These are phyloP conservation scores for Hydractinia symbiolongicarpus DNA, from an alignment of 30 jellyfish, hydroid and myxozoan genomes.

Conservation along the genomic window DNA sequence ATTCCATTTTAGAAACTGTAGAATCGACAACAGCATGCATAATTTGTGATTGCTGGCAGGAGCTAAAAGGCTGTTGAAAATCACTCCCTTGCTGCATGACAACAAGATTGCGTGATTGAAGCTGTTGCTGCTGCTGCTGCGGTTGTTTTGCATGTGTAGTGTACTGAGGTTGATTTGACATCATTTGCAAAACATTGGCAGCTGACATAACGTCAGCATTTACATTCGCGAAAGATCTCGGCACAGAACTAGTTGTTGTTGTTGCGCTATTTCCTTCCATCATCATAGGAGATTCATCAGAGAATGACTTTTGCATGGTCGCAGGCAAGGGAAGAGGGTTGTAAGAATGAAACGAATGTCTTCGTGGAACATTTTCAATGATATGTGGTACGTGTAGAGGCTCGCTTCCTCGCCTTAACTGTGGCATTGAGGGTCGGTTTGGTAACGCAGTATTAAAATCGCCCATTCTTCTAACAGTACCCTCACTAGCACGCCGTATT, in stretches of 20 bases:
- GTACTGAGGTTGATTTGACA: slow-evolving; percentile 14
- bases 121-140: not conserved
- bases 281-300: not conserved
- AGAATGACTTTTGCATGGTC: slow-evolving; percentile 46
- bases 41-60: too few relatives aligned
- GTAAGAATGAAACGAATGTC: slow-evolving; percentile 67
- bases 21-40: slow-evolving; percentile 2
- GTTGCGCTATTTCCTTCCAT: not conserved
- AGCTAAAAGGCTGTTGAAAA: not conserved
- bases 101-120: not conserved
- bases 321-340: slow-evolving; percentile 78
- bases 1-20: not conserved
- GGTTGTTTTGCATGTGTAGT: not conserved
- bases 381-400: slow-evolving; percentile 37
- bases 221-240: not conserved
- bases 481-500: slow-evolving; percentile 80
- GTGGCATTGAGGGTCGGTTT: slow-evolving; percentile 17
- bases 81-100: not conserved
- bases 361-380: slow-evolving; percentile 63
- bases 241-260: slow-evolving; percentile 19
- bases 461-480: slow-evolving; percentile 70
- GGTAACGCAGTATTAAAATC: slow-evolving; percentile 46
- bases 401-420: slow-evolving; percentile 87
- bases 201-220: slow-evolving; percentile 28
- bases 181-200: not conserved